Percentiles rank a stretch among this genome's conserved stretches.
Conservation (phyloP, 2,113 vertebrate genomes). For the Pseudois nayaur region DNA sequence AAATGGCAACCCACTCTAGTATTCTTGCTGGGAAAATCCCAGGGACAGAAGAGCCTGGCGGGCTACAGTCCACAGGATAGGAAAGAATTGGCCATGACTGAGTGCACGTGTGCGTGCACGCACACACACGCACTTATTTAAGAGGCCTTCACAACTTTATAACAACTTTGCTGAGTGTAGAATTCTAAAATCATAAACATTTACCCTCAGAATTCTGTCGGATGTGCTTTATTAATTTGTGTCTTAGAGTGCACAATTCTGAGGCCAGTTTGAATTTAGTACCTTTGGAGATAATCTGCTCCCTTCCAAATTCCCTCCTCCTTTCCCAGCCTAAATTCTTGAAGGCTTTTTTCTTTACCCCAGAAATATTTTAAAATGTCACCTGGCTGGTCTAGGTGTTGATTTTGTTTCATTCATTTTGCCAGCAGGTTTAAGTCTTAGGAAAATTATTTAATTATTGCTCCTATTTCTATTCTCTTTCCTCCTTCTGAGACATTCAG, state of each 20-base stretch:
- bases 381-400: background rate
- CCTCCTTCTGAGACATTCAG: background rate
- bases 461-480: background rate
- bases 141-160: background rate
- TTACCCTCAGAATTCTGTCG: background rate
- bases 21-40: background rate
- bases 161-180: background rate
- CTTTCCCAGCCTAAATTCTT: background rate
- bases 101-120: rapidly evolving
- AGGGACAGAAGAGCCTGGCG: background rate
- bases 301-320: background rate
- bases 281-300: constrained; percentile 2
- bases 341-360: constrained; percentile 12
- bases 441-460: constrained; percentile 11
- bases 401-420: constrained; percentile 24
- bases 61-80: background rate
- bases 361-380: background rate
- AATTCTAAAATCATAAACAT: background rate
- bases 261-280: constrained; percentile 20
- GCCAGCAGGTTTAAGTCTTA: background rate
- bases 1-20: background rate
- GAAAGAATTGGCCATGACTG: background rate
- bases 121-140: background rate
- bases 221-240: background rate
- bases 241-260: background rate